A percentile compares a stretch with the other conserved stretches of the same genome.
Evolutionary conservation across 35 echinoderm and acorn worm genomes (phyloP).

Genomic region (Apostichopus parvimensis): DNA sequence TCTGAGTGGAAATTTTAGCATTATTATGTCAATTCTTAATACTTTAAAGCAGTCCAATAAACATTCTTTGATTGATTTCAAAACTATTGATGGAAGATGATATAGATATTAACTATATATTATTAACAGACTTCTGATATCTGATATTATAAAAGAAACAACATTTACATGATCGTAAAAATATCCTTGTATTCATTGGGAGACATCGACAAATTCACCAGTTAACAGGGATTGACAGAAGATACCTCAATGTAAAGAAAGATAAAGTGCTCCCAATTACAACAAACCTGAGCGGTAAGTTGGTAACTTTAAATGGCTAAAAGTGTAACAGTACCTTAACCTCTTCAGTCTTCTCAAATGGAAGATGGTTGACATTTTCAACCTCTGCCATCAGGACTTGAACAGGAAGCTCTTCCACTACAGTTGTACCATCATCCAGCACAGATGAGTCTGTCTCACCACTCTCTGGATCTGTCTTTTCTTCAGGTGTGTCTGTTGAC

Average conservation of each 20-base stretch:
- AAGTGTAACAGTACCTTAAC: slow-evolving; percentile 68
- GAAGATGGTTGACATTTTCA: slow-evolving; percentile 78
- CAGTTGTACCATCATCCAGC: background rate
- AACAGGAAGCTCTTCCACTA: background rate
- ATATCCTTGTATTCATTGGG: too few relatives aligned
- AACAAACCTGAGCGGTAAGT: background rate
- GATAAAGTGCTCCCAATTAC: background rate
- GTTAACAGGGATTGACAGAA: background rate
- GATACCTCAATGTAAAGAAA: background rate
- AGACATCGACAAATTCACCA: background rate
- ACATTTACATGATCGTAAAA: too few relatives aligned
- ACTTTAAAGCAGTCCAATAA: too few relatives aligned
- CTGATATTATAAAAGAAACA: too few relatives aligned
- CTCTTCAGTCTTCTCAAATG: slow-evolving; percentile 83
- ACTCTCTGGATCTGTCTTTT: slow-evolving; percentile 32
- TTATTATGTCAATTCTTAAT: too few relatives aligned
- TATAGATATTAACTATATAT: too few relatives aligned
- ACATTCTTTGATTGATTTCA: too few relatives aligned
- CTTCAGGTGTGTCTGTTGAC: background rate
- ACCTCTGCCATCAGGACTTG: slow-evolving; percentile 89
- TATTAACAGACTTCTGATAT: too few relatives aligned
- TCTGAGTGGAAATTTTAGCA: too few relatives aligned
- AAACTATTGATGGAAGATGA: too few relatives aligned
- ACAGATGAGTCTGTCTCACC: background rate
- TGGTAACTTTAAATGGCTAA: background rate